Conservation (phyloP, 2,797 vertebrate genomes). For the Potorous gilbertii region DNA sequence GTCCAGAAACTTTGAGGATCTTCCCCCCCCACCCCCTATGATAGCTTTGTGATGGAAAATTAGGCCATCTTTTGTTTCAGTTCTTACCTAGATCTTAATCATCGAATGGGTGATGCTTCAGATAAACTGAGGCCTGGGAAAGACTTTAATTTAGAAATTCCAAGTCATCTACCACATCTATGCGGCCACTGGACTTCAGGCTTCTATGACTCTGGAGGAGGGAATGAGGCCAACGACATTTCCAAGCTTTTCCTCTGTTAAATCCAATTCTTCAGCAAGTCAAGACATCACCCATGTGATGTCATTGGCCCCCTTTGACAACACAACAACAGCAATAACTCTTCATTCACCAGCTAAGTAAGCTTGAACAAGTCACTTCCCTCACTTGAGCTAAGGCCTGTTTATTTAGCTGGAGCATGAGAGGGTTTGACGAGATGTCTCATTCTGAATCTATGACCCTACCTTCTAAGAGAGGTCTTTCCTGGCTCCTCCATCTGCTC, state of each 20-base stretch:
- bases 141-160: not conserved
- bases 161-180: not conserved
- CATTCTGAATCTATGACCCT: not conserved
- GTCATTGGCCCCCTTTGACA: too few species aligned
- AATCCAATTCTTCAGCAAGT: not conserved
- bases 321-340: not conserved
- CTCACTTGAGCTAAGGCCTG: not conserved
- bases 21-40: not conserved
- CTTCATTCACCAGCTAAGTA: not conserved
- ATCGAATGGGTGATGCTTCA: not conserved
- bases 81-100: not conserved
- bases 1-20: not conserved
- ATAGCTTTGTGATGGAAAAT: not conserved
- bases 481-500: not conserved
- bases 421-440: not conserved
- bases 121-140: not conserved
- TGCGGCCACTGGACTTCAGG: too few species aligned
- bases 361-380: not conserved
- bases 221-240: not conserved
- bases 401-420: constrained; percentile 42
- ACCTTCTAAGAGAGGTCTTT: not conserved
- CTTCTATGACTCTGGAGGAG: not conserved
- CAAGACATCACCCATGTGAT: not conserved
- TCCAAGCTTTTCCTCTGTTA: not conserved
- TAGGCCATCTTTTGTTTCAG: not conserved